Evolutionary conservation across 2,888 invertebrate genomes (phyloP).

Genomic region (Tenthredo mesomela): DNA sequence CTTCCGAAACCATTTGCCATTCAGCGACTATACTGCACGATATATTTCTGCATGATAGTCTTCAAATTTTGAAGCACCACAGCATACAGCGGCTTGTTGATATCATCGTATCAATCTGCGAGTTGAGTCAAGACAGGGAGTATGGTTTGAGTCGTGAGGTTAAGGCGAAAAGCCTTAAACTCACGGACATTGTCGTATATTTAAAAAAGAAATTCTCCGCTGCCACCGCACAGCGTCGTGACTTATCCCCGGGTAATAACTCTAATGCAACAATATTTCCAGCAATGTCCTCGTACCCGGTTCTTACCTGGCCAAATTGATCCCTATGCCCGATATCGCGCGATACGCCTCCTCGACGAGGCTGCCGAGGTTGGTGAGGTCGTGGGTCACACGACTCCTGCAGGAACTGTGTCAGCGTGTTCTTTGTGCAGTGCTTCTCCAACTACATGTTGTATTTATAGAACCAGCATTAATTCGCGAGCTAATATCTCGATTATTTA

Average conservation of each 20-base stretch:
- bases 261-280: constrained; percentile 45
- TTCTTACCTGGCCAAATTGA: constrained; percentile 38
- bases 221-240: constrained; percentile 25
- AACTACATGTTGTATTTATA: constrained; percentile 29
- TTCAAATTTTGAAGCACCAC: not conserved
- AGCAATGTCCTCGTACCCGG: constrained; percentile 32
- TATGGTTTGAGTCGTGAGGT: constrained; percentile 8
- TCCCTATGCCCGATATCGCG: constrained; percentile 47
- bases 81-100: not conserved
- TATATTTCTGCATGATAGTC: not conserved
- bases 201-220: constrained; percentile 1
- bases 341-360: constrained; percentile 41
- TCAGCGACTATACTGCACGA: not conserved
- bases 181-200: constrained; percentile 7
- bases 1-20: not conserved
- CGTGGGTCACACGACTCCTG: constrained; percentile 49
- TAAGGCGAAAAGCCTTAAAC: constrained; percentile 1
- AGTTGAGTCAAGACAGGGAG: not conserved
- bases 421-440: not conserved
- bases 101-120: constrained; percentile 13
- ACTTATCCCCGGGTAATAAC: constrained; percentile 33
- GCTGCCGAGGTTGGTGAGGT: constrained; percentile 37
- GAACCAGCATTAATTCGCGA: constrained; percentile 23
- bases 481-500: constrained; percentile 31
- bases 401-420: constrained; percentile 47